Base-by-base conservation (phyloP, 1,140 invertebrate genomes). In the Lasioglossum baleicum region DNA sequence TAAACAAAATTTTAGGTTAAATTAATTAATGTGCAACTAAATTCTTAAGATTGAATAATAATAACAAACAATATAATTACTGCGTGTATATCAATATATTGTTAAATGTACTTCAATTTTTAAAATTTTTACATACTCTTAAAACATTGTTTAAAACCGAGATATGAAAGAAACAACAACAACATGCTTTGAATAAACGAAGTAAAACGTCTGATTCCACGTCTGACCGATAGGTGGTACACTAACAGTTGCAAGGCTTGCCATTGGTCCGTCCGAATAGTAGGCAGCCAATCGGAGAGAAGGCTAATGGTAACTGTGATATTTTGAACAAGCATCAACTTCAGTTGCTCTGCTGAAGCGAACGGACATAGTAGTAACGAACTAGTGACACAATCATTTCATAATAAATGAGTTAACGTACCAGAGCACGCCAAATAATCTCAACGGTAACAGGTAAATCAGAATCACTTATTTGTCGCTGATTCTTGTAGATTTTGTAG, bases 311-410 rank as follows among this genome's bases (percentile, higher is more conserved):
- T 86, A 88, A 88, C 80, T 84, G 83, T 85, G 75, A 84, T 85
- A 87, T 82, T 90, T 90, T 88, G 81, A 89, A 90, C 64, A 5
- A 84, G 86, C 87, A 83, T 89, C 87, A 87, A 88, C 83, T 85
- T 81, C 85, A 84, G 83, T 85, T 84, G 75, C 77, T 77, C 80
- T 83, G 63, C 53, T 31, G 63, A 80, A 40, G 74, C 76, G 75
- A 71, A 69, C 64, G 74, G 65, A 71, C 17, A 67, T 20, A 20
- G 40, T 53, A 70, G 63, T 82, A 81, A 87, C 80, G 82, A 86
- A 72, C 69, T 58, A 44, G 44, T 73, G 31, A 20, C 6, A 58
- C n/a, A 56, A 67, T 35, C 77, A 66, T 67, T 65, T 79, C 26
- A 73, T 85, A 87, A 73, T 85, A 87, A 85, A 85, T 87, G 81